phyloP scores from a whole-genome alignment of 2,113 vertebrate genomes.

The Ginglymostoma cirratum region DNA sequence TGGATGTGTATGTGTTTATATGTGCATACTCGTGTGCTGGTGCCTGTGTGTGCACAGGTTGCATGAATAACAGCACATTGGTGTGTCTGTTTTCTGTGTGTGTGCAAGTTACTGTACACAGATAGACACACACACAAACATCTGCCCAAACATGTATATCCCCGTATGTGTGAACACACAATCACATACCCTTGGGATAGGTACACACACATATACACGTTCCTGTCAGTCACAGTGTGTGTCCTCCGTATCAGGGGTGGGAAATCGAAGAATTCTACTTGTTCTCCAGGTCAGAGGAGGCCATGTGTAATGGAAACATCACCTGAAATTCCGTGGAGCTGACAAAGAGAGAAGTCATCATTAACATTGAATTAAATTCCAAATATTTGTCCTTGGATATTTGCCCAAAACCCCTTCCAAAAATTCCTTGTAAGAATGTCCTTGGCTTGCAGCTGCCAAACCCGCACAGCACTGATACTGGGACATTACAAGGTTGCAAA shows the following conservation, averaged over 20 bases:
- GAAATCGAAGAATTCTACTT: background rate
- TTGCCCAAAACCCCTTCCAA: background rate
- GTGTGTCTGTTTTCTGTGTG: too few relatives aligned
- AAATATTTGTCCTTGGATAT: background rate
- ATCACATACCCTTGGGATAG: too few relatives aligned
- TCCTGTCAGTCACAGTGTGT: background rate
- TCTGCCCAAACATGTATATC: too few relatives aligned
- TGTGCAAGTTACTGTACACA: too few relatives aligned
- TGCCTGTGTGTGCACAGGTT: background rate
- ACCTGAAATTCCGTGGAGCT: background rate
- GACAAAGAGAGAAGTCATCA: background rate
- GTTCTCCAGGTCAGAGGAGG: background rate
- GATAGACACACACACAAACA: too few relatives aligned
- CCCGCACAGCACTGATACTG: background rate
- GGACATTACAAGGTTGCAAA: slow-evolving; percentile 20
- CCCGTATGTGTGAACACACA: too few relatives aligned
- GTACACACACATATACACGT: too few relatives aligned
- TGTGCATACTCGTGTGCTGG: background rate
- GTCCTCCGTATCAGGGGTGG: background rate
- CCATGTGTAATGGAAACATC: background rate
- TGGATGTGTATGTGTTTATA: background rate
- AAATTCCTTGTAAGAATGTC: background rate
- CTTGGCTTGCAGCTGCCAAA: background rate
- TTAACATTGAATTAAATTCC: background rate
- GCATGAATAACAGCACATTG: too few relatives aligned